Base-by-base conservation (phyloP, 1,140 invertebrate species). In the Tribolium castaneum region DNA sequence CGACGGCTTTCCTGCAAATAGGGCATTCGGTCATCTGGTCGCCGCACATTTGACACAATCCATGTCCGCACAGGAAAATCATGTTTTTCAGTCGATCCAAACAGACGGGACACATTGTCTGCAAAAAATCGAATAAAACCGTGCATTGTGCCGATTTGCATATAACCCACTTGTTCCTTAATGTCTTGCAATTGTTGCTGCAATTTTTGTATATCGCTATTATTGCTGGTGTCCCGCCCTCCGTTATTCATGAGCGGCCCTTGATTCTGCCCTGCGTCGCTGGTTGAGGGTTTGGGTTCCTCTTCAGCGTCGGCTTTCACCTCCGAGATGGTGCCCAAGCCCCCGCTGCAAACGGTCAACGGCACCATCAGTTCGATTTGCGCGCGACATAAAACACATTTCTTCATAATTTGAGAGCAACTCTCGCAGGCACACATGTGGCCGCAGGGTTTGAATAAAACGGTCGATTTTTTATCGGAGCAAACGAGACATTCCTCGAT, bases 51-150 rank as follows among this genome's bases (percentile, higher is more conserved):
- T 99, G 97, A 87, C 98, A 99, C 22, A 97, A 96, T 70, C 97
- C 97, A 88, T 99, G 98, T 6, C 98, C 98, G 87, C 98, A 99
- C 3, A 99, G 90, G 88, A 99, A 99, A 81, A 99, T 98, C 96
- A 99, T 98, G 87, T 99, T 99, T 88, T 98, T 98, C 83, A 98
- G 89, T 16, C 97, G 92, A 89, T 99, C 98, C 89, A 99, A 91
- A 88, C 98, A 99, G 54, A 99, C 97, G 2, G 98, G 98, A 85
- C 98, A 99, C 93, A 98, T 98, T 1, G 97, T 99, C 96, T 98
- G 90, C 2, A 90, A 91, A 78, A 79, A 10, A 45, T 45, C 2
- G 1, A n/a, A 2, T 45, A 10, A 45, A 45, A 45, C 5, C 7
- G 0, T n/a, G 2, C 2, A n/a, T 3, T 9, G 39, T 3, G 9